Evolutionary conservation across 1,140 invertebrate genomes (phyloP), one percentile per base, ranked within the genome.

Genomic region (Chlorops oryzae): DNA sequence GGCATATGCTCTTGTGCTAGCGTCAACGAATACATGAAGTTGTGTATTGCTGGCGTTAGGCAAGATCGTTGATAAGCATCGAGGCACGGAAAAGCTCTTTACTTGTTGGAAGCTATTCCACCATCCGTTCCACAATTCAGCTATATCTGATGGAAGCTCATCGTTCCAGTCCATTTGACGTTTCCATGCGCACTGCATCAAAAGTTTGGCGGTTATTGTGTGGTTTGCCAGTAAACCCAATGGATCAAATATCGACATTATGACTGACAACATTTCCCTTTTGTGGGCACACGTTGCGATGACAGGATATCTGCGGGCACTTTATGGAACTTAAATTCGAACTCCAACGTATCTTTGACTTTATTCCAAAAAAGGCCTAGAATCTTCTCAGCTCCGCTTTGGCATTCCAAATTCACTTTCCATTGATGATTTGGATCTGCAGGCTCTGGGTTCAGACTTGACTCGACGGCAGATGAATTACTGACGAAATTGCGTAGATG

Each of bases 111-210:
- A 50, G 21, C 50, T 32, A 4, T 35, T 24, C 13, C 54, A 27
- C 60, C 57, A 58, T 13, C 13, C 6, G 25, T 38, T 55, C 56
- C 59, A 39, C 32, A 25, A 9, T 23, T n/a, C 6, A 40, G 32
- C 42, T 52, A 40, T 5, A 24, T n/a, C 2, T 61, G 0, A 59
- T 45, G 1, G 59, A 55, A 46, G n/a, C n/a, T n/a, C n/a, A n/a
- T 61, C 51, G 22, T 75, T 66, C 73, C 73, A 75, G 18, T 56
- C 58, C 9, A 70, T n/a, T 52, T 17, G 25, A 52, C 6, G 40
- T 15, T 58, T 48, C 63, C 70, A 73, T 10, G 72, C 56, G 5
- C 65, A 48, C 58, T 75, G 73, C 2, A 75, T 40, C 5, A 75
- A 39, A 7, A 73, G 72, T 57, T 72, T 74, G 17, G 52, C 39